Conservation (phyloP, 2,113 vertebrate species). For the Mobula birostris region DNA sequence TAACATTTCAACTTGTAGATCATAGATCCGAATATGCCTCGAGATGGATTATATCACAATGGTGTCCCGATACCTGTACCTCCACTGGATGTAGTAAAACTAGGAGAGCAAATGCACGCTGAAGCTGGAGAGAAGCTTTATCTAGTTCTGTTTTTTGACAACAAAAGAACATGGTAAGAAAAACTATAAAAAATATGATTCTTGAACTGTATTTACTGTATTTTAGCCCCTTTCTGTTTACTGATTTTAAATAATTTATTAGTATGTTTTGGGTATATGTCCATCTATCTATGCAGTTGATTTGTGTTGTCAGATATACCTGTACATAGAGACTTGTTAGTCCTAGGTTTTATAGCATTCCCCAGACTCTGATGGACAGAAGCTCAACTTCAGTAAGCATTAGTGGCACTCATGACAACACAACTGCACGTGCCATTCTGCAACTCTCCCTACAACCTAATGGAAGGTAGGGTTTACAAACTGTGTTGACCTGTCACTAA, state of each 20-base stretch:
- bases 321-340: background rate
- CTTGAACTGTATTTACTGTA: background rate
- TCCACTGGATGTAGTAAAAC: slow-evolving; percentile 77
- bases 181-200: background rate
- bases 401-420: background rate
- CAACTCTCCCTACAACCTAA: background rate
- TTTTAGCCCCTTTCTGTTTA: background rate
- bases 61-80: slow-evolving; percentile 94
- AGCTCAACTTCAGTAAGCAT: background rate
- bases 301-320: background rate
- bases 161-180: slow-evolving; percentile 94
- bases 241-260: background rate
- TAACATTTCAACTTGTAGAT: slow-evolving; percentile 58
- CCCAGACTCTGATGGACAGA: background rate
- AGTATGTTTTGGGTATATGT: background rate
- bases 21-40: slow-evolving; percentile 92
- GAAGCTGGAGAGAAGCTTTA: slow-evolving; percentile 84
- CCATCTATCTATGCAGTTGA: background rate
- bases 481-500: background rate
- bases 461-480: background rate
- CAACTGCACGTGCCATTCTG: background rate
- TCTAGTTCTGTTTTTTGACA: slow-evolving; percentile 98
- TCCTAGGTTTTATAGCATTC: background rate
- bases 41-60: slow-evolving; percentile 90
- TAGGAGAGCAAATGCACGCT: slow-evolving; percentile 84